phyloP scores from a whole-genome alignment of 2,888 invertebrate species.

The Archaeoteleia sp. region DNA sequence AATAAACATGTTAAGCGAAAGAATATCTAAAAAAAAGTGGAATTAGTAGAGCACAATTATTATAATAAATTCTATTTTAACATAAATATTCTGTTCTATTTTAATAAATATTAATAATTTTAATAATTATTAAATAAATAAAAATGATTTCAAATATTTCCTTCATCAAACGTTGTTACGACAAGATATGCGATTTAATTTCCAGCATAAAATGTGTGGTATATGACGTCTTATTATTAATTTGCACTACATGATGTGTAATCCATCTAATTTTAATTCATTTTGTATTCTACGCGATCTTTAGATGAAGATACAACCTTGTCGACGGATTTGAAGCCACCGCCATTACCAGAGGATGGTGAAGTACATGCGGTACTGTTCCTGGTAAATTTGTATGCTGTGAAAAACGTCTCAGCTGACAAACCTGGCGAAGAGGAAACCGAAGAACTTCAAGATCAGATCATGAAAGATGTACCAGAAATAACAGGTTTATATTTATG shows the following conservation, averaged over 20 bases:
- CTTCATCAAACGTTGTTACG: no score
- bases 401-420: constrained; percentile 63
- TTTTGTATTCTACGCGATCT: no score
- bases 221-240: no score
- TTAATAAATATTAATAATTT: background rate
- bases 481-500: constrained; percentile 59
- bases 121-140: background rate
- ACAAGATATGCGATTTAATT: background rate
- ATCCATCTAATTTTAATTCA: background rate
- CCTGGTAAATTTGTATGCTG: constrained; percentile 67
- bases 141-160: background rate
- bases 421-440: constrained; percentile 51
- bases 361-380: constrained; percentile 59
- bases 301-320: constrained; percentile 48
- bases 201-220: no score
- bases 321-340: constrained; percentile 62
- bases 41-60: no score
- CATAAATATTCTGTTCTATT: background rate
- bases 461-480: constrained; percentile 59
- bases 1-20: no score
- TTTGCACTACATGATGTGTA: no score
- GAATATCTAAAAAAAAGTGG: no score
- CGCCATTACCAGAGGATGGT: constrained; percentile 55
- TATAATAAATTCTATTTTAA: no score
- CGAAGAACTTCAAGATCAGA: constrained; percentile 63